A percentile compares a stretch with the other conserved stretches of the same genome.
These are phyloP conservation scores for Apoda limacodes DNA, from an alignment of 2,888 invertebrate genomes.

Conservation along the genomic window DNA sequence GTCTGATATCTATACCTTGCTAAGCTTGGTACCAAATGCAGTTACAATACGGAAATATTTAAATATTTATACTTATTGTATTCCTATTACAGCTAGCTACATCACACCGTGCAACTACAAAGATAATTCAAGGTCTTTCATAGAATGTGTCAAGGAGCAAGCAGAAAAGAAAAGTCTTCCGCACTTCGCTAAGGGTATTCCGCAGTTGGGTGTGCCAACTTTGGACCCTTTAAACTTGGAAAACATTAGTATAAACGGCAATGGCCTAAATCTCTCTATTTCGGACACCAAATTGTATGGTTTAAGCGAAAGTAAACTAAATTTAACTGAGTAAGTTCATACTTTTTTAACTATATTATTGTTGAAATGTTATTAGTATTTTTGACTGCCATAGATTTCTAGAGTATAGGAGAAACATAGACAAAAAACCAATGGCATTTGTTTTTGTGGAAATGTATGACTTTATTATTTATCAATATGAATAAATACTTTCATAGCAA, in stretches of 20 bases:
- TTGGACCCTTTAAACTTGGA: constrained; percentile 3
- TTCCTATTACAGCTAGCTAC: constrained; percentile 10
- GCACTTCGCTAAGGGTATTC: constrained; percentile 3
- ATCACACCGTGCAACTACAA: constrained; percentile 3
- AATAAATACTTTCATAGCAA: too few species aligned
- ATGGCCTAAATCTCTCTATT: constrained; percentile 2
- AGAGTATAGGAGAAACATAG: too few species aligned
- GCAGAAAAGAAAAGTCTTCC: constrained; percentile 1
- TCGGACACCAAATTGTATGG: constrained; percentile 2
- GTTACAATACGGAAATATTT: too few species aligned
- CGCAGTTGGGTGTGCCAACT: constrained; percentile 2
- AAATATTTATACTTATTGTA: neutral
- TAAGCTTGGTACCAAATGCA: too few species aligned
- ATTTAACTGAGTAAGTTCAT: constrained; percentile 4
- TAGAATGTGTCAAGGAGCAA: neutral
- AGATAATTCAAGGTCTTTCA: neutral
- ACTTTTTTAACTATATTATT: too few species aligned
- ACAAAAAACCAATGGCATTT: too few species aligned
- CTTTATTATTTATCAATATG: too few species aligned
- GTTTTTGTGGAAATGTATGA: too few species aligned
- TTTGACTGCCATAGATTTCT: too few species aligned
- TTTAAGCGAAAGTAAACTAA: constrained; percentile 2
- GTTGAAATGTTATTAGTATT: too few species aligned
- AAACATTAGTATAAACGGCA: constrained; percentile 2
- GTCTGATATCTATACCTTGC: too few species aligned